Evolutionary conservation across 2,113 vertebrate species (phyloP).

Genomic region (Zonotrichia leucophrys): DNA sequence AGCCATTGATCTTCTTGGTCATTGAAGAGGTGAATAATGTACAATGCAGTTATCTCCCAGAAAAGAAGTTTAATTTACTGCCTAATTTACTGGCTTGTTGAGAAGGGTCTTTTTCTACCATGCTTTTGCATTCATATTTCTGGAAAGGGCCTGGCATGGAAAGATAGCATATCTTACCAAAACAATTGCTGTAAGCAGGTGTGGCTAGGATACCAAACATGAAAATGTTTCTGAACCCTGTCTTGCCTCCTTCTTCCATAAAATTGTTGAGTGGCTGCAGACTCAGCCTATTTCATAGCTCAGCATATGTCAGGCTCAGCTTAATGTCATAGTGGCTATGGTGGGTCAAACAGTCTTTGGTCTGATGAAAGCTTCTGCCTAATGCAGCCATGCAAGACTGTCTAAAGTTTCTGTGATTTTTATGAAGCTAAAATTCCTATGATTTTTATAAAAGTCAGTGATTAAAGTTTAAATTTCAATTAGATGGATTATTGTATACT

Average conservation of each 20-base stretch:
- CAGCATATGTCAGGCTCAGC: too few relatives aligned
- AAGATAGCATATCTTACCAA: background rate
- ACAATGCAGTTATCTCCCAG: fast-evolving
- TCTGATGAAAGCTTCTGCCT: background rate
- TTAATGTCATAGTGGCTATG: background rate
- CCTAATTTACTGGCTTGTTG: background rate
- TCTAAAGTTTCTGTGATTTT: background rate
- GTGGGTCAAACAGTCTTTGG: background rate
- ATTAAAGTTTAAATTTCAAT: background rate
- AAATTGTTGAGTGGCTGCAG: background rate
- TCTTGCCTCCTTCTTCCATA: background rate
- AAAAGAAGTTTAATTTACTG: too few relatives aligned
- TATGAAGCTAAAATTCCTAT: background rate
- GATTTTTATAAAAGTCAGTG: background rate
- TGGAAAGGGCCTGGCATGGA: background rate
- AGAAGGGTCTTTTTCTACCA: background rate
- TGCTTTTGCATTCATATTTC: background rate
- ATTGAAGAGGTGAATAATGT: fast-evolving
- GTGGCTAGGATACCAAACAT: background rate
- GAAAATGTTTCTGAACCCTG: background rate
- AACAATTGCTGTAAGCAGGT: background rate
- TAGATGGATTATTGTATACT: background rate
- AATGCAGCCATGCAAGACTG: background rate
- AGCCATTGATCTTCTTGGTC: background rate
- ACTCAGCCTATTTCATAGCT: background rate